Conservation (phyloP, 2,797 vertebrate genomes). For the Bradypodion pumilum region DNA sequence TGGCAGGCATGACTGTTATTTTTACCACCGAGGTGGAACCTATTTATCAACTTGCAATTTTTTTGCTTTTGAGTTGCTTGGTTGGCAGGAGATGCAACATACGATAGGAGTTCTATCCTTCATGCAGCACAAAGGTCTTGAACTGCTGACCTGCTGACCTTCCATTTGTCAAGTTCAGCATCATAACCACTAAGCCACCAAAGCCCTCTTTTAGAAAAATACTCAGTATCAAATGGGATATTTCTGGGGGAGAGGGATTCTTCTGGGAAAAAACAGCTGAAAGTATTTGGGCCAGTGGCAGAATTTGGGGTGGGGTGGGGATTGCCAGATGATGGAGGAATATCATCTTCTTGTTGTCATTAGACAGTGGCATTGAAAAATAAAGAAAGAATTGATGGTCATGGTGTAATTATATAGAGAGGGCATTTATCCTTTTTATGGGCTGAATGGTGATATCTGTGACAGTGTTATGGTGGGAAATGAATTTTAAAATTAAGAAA, state of each 20-base stretch:
- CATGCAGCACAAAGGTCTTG: no score
- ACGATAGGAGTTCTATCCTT: no score
- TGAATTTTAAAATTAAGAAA: constrained; percentile 49
- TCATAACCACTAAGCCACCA: no score
- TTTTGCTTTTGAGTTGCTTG: no score
- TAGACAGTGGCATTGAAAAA: not conserved
- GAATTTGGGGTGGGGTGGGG: constrained; percentile 34
- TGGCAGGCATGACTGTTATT: no score
- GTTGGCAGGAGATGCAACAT: no score
- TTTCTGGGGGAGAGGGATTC: constrained; percentile 19
- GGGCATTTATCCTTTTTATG: constrained; percentile 58
- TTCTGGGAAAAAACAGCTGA: constrained; percentile 20
- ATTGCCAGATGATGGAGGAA: constrained; percentile 52
- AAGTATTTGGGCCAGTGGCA: constrained; percentile 26
- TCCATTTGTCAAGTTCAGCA: no score
- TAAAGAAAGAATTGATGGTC: constrained; percentile 37
- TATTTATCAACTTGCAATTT: no score
- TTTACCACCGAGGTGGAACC: no score
- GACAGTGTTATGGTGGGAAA: constrained; percentile 41
- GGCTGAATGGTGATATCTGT: constrained; percentile 29
- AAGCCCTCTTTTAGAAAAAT: no score
- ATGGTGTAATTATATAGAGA: constrained; percentile 47
- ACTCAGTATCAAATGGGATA: not conserved
- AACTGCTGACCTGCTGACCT: no score
- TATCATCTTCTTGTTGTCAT: constrained; percentile 49